Evolutionary conservation across 2,888 invertebrate genomes (phyloP).

Genomic region (Cheilosia vernalis): DNA sequence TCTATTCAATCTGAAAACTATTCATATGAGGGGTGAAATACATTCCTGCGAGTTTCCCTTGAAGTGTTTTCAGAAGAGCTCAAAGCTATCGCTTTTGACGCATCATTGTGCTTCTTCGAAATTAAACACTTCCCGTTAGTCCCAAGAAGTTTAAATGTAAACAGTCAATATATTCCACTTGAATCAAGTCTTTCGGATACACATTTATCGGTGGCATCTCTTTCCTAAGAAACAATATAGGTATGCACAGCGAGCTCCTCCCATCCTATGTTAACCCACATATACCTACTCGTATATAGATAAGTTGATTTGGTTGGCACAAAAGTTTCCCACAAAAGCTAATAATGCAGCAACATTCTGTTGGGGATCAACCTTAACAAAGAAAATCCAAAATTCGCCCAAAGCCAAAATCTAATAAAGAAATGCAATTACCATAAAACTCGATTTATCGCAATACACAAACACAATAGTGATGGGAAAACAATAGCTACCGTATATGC

Average conservation of each 20-base stretch:
- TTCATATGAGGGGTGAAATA: too few relatives aligned
- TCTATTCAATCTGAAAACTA: too few relatives aligned
- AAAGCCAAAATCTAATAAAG: constrained; percentile 54
- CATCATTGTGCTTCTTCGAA: too few relatives aligned
- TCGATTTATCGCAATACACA: constrained; percentile 64
- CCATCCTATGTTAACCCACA: constrained; percentile 47
- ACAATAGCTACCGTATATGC: constrained; percentile 31
- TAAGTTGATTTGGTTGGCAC: constrained; percentile 33
- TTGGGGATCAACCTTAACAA: constrained; percentile 43
- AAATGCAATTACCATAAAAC: constrained; percentile 62
- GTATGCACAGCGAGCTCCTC: background rate
- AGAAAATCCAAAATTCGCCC: constrained; percentile 38
- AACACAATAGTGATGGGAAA: constrained; percentile 50
- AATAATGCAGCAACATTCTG: constrained; percentile 29
- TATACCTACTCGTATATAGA: too few relatives aligned
- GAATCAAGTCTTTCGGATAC: too few relatives aligned
- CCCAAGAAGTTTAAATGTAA: too few relatives aligned
- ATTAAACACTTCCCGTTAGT: too few relatives aligned
- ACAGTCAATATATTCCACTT: too few relatives aligned
- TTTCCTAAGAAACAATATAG: constrained; percentile 1
- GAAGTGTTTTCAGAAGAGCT: too few relatives aligned
- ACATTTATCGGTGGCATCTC: background rate
- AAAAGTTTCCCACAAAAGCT: constrained; percentile 20
- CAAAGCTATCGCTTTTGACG: too few relatives aligned
- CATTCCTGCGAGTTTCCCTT: too few relatives aligned